phyloP scores from a whole-genome alignment of 2,888 invertebrate genomes.

The Spodoptera picta region DNA sequence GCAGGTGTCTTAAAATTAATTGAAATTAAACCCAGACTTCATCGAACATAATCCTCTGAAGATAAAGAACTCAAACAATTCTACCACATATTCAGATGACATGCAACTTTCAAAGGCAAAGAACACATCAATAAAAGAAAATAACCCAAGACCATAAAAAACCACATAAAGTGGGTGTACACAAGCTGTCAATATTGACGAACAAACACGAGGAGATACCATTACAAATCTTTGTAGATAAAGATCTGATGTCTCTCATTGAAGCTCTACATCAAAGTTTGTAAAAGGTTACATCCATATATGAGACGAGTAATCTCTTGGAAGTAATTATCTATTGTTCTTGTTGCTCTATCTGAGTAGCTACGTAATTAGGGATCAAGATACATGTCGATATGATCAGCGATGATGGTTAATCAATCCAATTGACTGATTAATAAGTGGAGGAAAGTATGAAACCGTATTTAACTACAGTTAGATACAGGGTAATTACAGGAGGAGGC shows the following conservation, averaged over 20 bases:
- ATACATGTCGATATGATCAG: slow-evolving; percentile 20
- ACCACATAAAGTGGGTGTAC: slow-evolving; percentile 23
- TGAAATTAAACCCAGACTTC: no score
- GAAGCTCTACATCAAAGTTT: slow-evolving; percentile 24
- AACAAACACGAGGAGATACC: slow-evolving; percentile 17
- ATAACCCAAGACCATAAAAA: slow-evolving; percentile 2
- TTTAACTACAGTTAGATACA: no score
- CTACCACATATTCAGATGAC: no score
- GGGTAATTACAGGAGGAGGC: no score
- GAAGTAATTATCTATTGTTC: slow-evolving; percentile 26
- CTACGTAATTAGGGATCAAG: slow-evolving; percentile 18
- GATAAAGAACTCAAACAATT: no score
- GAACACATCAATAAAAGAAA: not conserved
- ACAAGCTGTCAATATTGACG: slow-evolving; percentile 39
- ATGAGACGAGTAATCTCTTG: slow-evolving; percentile 17
- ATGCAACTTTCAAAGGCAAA: no score
- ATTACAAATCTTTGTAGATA: slow-evolving; percentile 29
- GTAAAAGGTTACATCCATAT: slow-evolving; percentile 43
- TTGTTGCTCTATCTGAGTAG: slow-evolving; percentile 14
- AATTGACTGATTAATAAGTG: not conserved
- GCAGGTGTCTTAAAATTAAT: no score
- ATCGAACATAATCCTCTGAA: no score
- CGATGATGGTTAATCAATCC: slow-evolving; percentile 37
- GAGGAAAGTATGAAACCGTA: no score
- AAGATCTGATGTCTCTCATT: slow-evolving; percentile 39